Evolutionary conservation across 1,140 invertebrate genomes (phyloP), one percentile per base, ranked within the genome.

Genomic region (Solenopsis fugax): DNA sequence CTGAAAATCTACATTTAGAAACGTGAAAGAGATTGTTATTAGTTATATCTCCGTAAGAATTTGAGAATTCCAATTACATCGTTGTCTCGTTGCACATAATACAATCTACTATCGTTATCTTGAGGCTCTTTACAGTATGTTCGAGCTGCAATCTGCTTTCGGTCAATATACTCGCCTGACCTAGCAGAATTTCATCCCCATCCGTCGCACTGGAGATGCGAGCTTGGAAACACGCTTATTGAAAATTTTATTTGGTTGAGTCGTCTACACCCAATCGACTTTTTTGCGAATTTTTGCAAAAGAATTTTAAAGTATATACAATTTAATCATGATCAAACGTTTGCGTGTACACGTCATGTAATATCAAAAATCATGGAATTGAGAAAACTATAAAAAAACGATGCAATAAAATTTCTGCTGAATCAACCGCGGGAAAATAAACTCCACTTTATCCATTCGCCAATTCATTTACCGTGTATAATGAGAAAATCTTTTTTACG

Each of bases 91-190:
- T 67, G 50, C 12, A 71, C 71, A 75, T 58, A 69, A 50, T 62
- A 37, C 60, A 69, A 64, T 60, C 56, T 16, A 72, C 82, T 62
- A 81, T 65, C 16, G 65, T 60, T 78, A 75, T 81, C 84, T 88
- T 48, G 10, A 88, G 69, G 56, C 54, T 41, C 58, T 81, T 85
- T 78, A 86, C 65, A 73, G 48, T 88, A 34, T 21, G 71, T 80
- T 86, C 82, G 7, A 84, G 41, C 50, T 86, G 34, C 73, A 91
- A 84, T 91, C 80, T 91, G 60, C 60, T 91, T 69, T 87, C 69
- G 60, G 48, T 64, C 82, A 90, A 48, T 41, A 64, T 21, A 50
- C 29, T 10, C 58, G 65, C 24, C 73, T 89, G 88, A 88, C 86
- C 87, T 89, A 80, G 86, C 86, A 91, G 62, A 91, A 87, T 76